Percentiles rank a stretch among this genome's conserved stretches.
Evolutionary conservation across 2,113 vertebrate genomes (phyloP).

Genomic region (Notarius quadriscutis): DNA sequence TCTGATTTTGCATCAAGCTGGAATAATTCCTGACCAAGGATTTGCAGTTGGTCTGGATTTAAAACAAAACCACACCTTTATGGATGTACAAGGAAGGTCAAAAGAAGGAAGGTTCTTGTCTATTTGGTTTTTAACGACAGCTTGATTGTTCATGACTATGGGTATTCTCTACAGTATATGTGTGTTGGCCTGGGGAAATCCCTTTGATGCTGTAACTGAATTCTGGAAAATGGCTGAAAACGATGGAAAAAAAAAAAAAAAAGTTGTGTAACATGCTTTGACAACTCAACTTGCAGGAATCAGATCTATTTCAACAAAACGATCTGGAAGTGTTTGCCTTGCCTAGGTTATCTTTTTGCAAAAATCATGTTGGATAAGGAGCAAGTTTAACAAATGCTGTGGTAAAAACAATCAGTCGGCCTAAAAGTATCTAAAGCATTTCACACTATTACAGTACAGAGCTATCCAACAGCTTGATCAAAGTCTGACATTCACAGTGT

Average conservation of each 20-base stretch:
- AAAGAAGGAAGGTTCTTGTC: slow-evolving; percentile 18
- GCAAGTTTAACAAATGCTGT: neutral
- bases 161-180: slow-evolving; percentile 27
- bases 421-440: neutral
- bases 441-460: no score
- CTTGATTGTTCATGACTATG: slow-evolving; percentile 52
- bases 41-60: neutral
- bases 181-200: neutral
- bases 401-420: neutral
- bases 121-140: slow-evolving; percentile 5
- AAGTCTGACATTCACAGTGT: no score
- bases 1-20: slow-evolving; percentile 47
- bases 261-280: neutral
- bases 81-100: slow-evolving; percentile 20
- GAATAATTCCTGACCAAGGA: neutral
- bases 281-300: neutral
- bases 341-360: neutral
- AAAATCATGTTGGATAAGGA: neutral
- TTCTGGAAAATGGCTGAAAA: neutral
- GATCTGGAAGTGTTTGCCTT: neutral
- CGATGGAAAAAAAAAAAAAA: neutral
- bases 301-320: neutral
- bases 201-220: neutral
- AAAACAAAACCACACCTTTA: slow-evolving; percentile 34
- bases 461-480: no score